Evolutionary conservation across 2,888 invertebrate genomes (phyloP).

Genomic region (Diogma glabrata): DNA sequence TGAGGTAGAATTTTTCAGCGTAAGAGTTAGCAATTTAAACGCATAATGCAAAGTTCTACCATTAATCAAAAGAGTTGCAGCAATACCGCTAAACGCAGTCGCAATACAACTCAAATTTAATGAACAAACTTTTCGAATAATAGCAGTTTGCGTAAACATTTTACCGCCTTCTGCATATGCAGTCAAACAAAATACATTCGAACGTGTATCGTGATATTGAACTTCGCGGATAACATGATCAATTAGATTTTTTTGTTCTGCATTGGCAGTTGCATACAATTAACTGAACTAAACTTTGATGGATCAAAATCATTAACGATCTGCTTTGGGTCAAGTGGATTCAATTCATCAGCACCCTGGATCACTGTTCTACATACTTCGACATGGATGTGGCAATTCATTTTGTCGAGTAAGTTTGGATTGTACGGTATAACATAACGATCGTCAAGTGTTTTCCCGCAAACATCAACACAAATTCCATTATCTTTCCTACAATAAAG

Average conservation of each 20-base stretch:
- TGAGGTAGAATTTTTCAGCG: conserved; percentile 1
- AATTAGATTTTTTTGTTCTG: neutral
- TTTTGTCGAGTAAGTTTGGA: conserved; percentile 18
- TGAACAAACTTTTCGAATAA: conserved; percentile 6
- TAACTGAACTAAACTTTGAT: no score
- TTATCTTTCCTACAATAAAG: conserved; percentile 20
- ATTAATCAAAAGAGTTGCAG: conserved; percentile 14
- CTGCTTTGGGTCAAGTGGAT: no score
- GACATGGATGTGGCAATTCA: conserved; percentile 25
- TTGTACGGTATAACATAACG: conserved; percentile 26
- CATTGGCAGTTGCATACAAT: conserved; percentile 5
- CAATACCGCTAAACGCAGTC: conserved; percentile 14
- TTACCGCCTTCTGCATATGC: conserved; percentile 12
- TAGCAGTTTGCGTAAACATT: conserved; percentile 12
- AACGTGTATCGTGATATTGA: conserved; percentile 7
- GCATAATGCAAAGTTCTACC: conserved; percentile 14
- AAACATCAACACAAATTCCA: conserved; percentile 16
- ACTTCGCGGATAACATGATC: conserved; percentile 10
- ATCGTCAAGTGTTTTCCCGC: conserved; percentile 23
- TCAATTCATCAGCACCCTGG: no score
- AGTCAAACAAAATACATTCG: conserved; percentile 13
- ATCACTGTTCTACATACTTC: conserved; percentile 22
- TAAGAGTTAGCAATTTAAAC: conserved; percentile 20
- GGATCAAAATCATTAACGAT: no score
- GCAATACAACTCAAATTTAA: conserved; percentile 2